Evolutionary conservation across 2,797 vertebrate genomes (phyloP).

Genomic region (Bucorvus abyssinicus): DNA sequence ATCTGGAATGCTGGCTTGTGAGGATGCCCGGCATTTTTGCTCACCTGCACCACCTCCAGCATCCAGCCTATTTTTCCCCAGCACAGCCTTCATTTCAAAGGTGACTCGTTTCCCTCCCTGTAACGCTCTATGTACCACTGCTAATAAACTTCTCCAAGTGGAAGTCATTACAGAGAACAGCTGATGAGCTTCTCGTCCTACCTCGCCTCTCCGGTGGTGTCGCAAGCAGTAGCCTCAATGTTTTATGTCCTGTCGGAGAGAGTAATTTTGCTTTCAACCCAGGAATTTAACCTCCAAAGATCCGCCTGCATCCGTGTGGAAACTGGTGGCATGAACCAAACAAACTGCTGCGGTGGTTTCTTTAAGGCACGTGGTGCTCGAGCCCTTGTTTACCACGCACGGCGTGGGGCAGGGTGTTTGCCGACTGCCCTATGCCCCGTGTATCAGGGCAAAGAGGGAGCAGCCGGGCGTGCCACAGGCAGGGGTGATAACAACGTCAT

Average conservation of each 20-base stretch:
- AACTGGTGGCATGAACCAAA: not conserved
- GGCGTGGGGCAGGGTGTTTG: not conserved
- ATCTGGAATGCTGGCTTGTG: not conserved
- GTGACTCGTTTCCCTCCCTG: conserved; percentile 48
- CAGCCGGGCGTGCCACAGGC: not conserved
- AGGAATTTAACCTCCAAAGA: not conserved
- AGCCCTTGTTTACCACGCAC: not conserved
- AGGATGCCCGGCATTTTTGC: not conserved
- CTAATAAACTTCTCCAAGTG: conserved; percentile 36
- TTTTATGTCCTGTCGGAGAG: not conserved
- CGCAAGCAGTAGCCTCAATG: not conserved
- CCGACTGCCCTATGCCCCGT: not conserved
- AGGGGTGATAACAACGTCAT: not conserved
- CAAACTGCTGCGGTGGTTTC: not conserved
- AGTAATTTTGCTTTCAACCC: not conserved
- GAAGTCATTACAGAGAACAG: conserved; percentile 31
- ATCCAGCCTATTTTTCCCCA: not conserved
- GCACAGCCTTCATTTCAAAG: not conserved
- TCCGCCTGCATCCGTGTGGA: not conserved
- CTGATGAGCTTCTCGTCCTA: conserved; percentile 35
- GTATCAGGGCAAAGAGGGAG: not conserved
- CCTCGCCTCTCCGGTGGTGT: not conserved
- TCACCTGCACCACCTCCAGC: not conserved
- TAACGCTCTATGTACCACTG: not conserved
- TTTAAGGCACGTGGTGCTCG: not conserved